Percentiles rank a stretch among this genome's conserved stretches.
phyloP scores from a whole-genome alignment of 2,888 invertebrate genomes.

The Chrysotoxum bicinctum region DNA sequence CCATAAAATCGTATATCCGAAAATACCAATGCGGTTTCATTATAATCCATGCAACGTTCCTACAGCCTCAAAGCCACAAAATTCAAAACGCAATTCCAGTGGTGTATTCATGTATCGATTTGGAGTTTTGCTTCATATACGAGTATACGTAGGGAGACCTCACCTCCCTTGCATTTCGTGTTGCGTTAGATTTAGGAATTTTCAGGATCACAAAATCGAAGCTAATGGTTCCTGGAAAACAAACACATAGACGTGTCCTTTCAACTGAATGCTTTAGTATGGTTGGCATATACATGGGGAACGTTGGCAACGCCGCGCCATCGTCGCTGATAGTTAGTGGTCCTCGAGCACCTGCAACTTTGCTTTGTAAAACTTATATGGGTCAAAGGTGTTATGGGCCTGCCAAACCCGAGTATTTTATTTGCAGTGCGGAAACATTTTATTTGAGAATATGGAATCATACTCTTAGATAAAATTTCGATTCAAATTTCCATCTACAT shows the following conservation, averaged over 20 bases:
- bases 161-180: neutral
- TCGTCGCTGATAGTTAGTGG: neutral
- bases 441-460: neutral
- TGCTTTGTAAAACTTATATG: neutral
- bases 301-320: neutral
- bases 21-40: slow-evolving; percentile 19
- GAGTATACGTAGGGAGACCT: neutral
- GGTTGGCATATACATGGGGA: neutral
- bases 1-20: neutral
- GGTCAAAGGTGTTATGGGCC: neutral
- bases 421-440: neutral
- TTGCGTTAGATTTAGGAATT: neutral
- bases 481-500: neutral
- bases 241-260: neutral
- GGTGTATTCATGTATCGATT: slow-evolving; percentile 13
- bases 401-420: slow-evolving; percentile 14
- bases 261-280: slow-evolving; percentile 1
- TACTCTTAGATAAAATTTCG: slow-evolving; percentile 16
- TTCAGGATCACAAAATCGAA: neutral
- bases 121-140: neutral
- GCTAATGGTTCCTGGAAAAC: neutral
- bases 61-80: slow-evolving; percentile 10
- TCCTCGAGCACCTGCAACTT: neutral
- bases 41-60: neutral
- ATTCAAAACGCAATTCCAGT: slow-evolving; percentile 21